These are phyloP conservation scores for Tanypteryx hageni DNA, from an alignment of 2,888 invertebrate genomes.

Conservation along the genomic window DNA sequence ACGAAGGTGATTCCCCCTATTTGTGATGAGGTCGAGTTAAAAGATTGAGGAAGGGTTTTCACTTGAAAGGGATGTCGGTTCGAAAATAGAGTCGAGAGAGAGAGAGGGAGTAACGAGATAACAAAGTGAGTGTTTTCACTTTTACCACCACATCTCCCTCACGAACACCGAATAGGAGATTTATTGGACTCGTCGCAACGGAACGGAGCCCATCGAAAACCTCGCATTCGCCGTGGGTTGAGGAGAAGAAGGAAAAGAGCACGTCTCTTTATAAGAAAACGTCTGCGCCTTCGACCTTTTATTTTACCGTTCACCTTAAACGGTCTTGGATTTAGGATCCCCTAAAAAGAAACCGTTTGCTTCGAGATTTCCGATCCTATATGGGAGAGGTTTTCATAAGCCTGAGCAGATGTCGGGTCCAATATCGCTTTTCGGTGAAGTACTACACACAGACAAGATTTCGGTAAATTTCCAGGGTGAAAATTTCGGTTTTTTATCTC, in stretches of 20 bases:
- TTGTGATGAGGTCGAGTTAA: not conserved
- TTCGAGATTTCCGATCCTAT: not conserved
- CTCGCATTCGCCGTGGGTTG: not conserved
- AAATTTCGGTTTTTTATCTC: not conserved
- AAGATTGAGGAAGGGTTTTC: not conserved
- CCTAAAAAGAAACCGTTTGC: not conserved
- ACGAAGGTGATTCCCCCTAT: no score
- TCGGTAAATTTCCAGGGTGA: no score
- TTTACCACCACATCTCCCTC: not conserved
- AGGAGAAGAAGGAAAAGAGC: not conserved
- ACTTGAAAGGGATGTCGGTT: not conserved
- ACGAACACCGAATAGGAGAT: not conserved
- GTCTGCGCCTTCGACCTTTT: not conserved
- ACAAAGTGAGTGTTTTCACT: conserved; percentile 22
- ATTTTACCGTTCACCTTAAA: not conserved
- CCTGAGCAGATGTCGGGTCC: not conserved
- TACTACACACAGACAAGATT: no score
- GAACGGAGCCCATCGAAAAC: not conserved
- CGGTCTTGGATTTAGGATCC: not conserved
- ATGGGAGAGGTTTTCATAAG: not conserved
- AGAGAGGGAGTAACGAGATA: not conserved
- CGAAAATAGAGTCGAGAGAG: conserved; percentile 18
- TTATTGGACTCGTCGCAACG: not conserved
- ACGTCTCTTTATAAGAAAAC: not conserved
- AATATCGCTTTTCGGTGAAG: not conserved